These are phyloP conservation scores for Bilobella aurantiaca DNA, from an alignment of 1,140 invertebrate species.

Conservation along the genomic window DNA sequence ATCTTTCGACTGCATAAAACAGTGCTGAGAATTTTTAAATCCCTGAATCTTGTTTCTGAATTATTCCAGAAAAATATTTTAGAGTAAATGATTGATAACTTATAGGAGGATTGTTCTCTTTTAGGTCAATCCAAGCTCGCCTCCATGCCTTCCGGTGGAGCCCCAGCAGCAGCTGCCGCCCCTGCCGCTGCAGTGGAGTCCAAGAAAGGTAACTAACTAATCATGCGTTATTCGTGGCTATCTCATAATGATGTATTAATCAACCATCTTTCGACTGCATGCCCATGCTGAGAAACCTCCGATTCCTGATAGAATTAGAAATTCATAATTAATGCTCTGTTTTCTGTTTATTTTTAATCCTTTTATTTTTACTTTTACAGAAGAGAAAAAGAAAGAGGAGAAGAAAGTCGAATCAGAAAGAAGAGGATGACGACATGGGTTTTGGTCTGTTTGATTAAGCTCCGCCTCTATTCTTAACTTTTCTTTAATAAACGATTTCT, in stretches of 20 bases:
- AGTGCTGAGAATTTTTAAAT: conserved; percentile 1
- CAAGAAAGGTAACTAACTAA: conserved; percentile 20
- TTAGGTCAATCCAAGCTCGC: conserved; percentile 33
- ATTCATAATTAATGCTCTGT: conserved; percentile 11
- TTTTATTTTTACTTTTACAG: conserved; percentile 35
- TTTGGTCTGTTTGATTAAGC: conserved; percentile 39
- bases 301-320: conserved; percentile 17
- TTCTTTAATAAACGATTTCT: conserved; percentile 8
- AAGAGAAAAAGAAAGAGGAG: conserved; percentile 38
- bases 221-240: background rate
- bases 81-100: too few relatives aligned
- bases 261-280: conserved; percentile 36
- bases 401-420: conserved; percentile 38
- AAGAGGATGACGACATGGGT: conserved; percentile 40
- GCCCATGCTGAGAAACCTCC: conserved; percentile 20
- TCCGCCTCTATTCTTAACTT: background rate
- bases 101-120: conserved; percentile 5
- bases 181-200: conserved; percentile 21
- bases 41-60: too few relatives aligned
- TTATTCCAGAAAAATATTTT: too few relatives aligned
- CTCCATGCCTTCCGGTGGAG: conserved; percentile 34
- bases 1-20: too few relatives aligned
- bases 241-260: conserved; percentile 20
- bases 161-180: conserved; percentile 22
- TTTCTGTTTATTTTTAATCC: conserved; percentile 1